A percentile compares a stretch with the other conserved stretches of the same genome.
phyloP scores from a whole-genome alignment of 1,140 invertebrate genomes.

The Oedothorax gibbosus region DNA sequence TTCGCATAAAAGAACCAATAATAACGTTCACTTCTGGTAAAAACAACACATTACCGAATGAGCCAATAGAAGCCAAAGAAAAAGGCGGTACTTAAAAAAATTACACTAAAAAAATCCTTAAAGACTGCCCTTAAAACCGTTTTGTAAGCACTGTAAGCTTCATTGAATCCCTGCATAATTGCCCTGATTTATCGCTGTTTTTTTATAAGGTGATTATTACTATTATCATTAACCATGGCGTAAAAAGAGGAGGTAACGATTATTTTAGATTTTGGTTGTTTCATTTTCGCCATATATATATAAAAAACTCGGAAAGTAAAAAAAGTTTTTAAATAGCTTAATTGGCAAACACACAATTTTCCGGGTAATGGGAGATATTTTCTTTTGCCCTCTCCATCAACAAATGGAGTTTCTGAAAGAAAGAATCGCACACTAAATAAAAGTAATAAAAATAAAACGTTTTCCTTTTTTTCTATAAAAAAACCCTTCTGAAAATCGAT shows the following conservation, averaged over 20 bases:
- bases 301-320: constrained; percentile 12
- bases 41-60: constrained; percentile 30
- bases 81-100: constrained; percentile 7
- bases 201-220: constrained; percentile 49
- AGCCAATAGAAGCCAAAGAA: neutral
- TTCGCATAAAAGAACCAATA: constrained; percentile 4
- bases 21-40: constrained; percentile 38
- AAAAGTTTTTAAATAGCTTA: constrained; percentile 34
- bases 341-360: constrained; percentile 58
- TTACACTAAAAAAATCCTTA: neutral
- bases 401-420: too few relatives aligned
- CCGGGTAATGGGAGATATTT: constrained; percentile 37
- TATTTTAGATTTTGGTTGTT: neutral
- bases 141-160: constrained; percentile 50
- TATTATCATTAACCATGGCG: constrained; percentile 46
- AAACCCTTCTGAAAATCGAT: constrained; percentile 37
- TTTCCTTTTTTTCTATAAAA: neutral
- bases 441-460: constrained; percentile 46
- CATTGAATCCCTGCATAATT: constrained; percentile 55
- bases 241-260: neutral
- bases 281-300: constrained; percentile 28
- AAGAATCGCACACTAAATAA: neutral
- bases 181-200: constrained; percentile 52
- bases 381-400: too few relatives aligned
- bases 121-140: constrained; percentile 2